Base-by-base conservation (phyloP, 35 echinoderm and acorn worm genomes). In the Lytechinus variegatus region DNA sequence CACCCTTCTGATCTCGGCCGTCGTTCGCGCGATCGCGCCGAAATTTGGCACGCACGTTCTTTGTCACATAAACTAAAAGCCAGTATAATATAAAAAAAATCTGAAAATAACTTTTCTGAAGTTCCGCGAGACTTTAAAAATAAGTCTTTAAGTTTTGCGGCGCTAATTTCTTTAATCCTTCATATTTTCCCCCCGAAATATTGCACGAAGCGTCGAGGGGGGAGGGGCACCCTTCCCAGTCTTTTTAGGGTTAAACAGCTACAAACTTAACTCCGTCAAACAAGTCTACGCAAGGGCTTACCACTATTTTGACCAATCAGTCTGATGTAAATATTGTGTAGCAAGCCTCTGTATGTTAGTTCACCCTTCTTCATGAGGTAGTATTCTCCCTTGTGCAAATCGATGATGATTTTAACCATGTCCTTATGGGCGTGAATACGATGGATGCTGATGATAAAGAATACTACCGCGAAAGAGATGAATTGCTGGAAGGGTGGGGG, bases 271-370 rank as follows among this genome's bases (percentile, higher is more conserved):
- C 55, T 9, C 1, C 71, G 5, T 21, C 86, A 5, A 44, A 44
- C 33, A 44, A 44, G 33, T 44, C 33, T 44, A 44, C 33, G 33
- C 33, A 44, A 44, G 61, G 3, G 55, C 91, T 54, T 94, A 97
- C 98, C 98, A 61, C 98, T 96, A 72, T 99, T 99, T 60, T 97
- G 98, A 21, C 98, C 98, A 13, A 97, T 92, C 6, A 99, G 95
- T 10, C 98, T 95, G 33, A 99, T 97, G 54, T 99, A 99, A 53
- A 99, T 97, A 54, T 99, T 99, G 95, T 99, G 97, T 16, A 99
- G 87, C 28, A 97, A 97, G 16, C 98, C 98, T 53, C 94, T 94
- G 91, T 99, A 97, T 6, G 96, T 57, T 10, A 95, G 94, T 53
- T 92, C 27, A 13, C 94, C 92, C 24, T 94, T 96, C 10, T 90